Evolutionary conservation across 2,888 invertebrate genomes (phyloP), one percentile per base, ranked within the genome.

Genomic region (Xestia xanthographa): DNA sequence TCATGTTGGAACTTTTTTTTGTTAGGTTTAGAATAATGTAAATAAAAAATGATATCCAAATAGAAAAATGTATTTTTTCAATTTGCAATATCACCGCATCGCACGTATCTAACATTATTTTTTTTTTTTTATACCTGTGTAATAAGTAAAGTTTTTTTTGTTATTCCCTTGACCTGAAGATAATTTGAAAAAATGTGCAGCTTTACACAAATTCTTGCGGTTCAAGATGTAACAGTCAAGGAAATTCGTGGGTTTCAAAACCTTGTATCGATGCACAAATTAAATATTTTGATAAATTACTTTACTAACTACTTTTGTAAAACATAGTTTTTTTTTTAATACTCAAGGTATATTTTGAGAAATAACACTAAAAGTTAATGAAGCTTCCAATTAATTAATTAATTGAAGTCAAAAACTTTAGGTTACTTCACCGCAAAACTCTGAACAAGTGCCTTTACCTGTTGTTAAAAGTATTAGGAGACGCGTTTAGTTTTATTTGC

Each of bases 161-260:
- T n/a, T 43, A 56, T 66, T 29, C 38, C 80, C 80, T 71, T 80
- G 84, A 72, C 80, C 66, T 56, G 26, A 29, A n/a, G 22, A 62
- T 22, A 34, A 45, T 45, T 65, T 53, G 5, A 26, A 26, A 50
- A 77, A 63, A 83, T 56, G 26, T 50, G 20, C 50, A 83, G 60
- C 38, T 45, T 34, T 56, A 48, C 41, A 34, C 29, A 34, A 69
- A 69, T 68, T 58, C n/a, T 66, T 48, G 45, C 53, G 8, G 14
- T 34, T 43, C 9, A 17, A 53, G n/a, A 20, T 73, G 45, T 53
- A 58, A 56, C 75, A 65, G 66, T 83, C 45, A 58, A 82, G 48
- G 41, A 79, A 56, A 82, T 72, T 72, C 80, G 84, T 80, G 80
- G 20, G 8, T 80, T 66, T 38, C 20, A 8, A 14, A 84, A 72